A percentile compares a stretch with the other conserved stretches of the same genome.
Evolutionary conservation across 1,140 invertebrate genomes (phyloP).

Genomic region (Drosophila hydei): DNA sequence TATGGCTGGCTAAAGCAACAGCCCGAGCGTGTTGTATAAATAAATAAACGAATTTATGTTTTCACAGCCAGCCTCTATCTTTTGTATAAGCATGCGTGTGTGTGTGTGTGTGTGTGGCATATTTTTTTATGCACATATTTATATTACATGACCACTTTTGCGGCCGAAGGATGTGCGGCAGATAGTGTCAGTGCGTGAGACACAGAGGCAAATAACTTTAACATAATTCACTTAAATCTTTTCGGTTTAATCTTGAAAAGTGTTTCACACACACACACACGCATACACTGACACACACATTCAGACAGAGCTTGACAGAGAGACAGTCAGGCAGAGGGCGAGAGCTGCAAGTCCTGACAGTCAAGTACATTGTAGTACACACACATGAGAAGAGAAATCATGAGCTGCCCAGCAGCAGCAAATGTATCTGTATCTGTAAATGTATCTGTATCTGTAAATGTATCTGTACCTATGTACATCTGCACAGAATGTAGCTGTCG

Average conservation of each 20-base stretch:
- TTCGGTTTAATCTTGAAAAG: slow-evolving; percentile 82
- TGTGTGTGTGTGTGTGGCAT: slow-evolving; percentile 16
- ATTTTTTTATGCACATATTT: slow-evolving; percentile 71
- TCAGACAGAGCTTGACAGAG: not conserved
- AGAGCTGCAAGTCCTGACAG: slow-evolving; percentile 17
- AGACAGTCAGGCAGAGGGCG: slow-evolving; percentile 12
- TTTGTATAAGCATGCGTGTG: not conserved
- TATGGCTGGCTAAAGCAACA: slow-evolving; percentile 44
- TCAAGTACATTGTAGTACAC: slow-evolving; percentile 28
- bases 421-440: slow-evolving; percentile 22
- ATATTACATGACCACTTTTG: slow-evolving; percentile 65
- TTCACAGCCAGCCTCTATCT: slow-evolving; percentile 30
- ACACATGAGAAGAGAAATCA: not conserved
- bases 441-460: slow-evolving; percentile 31
- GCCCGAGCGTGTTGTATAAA: slow-evolving; percentile 62
- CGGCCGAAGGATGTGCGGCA: slow-evolving; percentile 15
- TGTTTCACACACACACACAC: slow-evolving; percentile 53
- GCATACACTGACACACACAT: slow-evolving; percentile 29
- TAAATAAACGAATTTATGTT: slow-evolving; percentile 76
- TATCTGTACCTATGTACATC: slow-evolving; percentile 21
- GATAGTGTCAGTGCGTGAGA: slow-evolving; percentile 65
- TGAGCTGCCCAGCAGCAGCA: not conserved
- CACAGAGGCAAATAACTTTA: slow-evolving; percentile 71
- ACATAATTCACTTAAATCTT: slow-evolving; percentile 82
- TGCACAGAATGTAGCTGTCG: not conserved